Evolutionary conservation across 1,140 invertebrate species (phyloP).

Genomic region (Macrotrachela quadricornifera): DNA sequence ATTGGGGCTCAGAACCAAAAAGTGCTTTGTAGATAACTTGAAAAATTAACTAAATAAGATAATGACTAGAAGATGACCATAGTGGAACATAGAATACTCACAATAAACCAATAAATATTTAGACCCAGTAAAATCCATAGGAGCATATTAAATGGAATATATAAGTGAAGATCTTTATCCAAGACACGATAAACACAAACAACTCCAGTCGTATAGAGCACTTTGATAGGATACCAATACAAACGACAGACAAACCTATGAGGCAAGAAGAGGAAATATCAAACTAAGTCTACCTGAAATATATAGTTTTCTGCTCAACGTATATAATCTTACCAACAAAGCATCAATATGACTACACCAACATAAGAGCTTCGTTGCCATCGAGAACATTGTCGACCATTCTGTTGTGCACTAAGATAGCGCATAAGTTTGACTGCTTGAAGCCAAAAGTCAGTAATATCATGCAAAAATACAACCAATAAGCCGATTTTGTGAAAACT

Average conservation of each 20-base stretch:
- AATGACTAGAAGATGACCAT: too few species aligned
- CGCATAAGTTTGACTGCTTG: conserved; percentile 30
- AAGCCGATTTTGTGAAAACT: conserved; percentile 25
- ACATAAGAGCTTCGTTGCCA: conserved; percentile 21
- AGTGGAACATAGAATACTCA: too few species aligned
- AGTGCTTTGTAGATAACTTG: too few species aligned
- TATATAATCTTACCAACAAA: conserved; percentile 19
- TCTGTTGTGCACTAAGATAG: conserved; percentile 26
- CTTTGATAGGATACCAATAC: conserved; percentile 29
- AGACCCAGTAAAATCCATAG: conserved; percentile 22
- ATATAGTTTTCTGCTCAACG: too few species aligned
- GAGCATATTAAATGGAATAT: conserved; percentile 21
- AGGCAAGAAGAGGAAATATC: not conserved
- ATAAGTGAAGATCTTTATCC: conserved; percentile 14
- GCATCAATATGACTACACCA: conserved; percentile 23
- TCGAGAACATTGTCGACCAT: conserved; percentile 11
- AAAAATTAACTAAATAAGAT: too few species aligned
- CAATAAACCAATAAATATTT: conserved; percentile 30
- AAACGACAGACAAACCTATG: conserved; percentile 19
- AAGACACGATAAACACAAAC: conserved; percentile 11
- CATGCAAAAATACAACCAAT: conserved; percentile 29
- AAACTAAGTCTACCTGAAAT: too few species aligned
- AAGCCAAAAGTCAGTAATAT: conserved; percentile 27
- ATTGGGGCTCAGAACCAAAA: too few species aligned
- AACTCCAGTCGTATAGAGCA: conserved; percentile 20